Base-by-base conservation (phyloP, 2,888 invertebrate species). In the Linnaemya tessellans region DNA sequence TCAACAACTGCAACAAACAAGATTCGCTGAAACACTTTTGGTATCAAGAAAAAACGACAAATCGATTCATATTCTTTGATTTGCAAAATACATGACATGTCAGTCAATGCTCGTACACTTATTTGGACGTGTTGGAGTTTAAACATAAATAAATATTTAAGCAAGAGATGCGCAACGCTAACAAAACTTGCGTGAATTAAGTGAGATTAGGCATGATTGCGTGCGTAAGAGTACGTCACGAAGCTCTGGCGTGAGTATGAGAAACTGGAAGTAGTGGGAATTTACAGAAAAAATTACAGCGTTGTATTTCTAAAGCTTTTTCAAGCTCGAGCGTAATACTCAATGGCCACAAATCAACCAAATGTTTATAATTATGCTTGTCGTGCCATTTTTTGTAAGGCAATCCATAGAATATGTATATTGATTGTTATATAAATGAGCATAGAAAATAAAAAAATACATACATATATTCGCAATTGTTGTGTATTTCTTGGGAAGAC, bases 71-170 rank as follows among this genome's bases (percentile, higher is more conserved):
- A n/a, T 58, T 35, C 30, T 30, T 56, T 49, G n/a, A 58, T 58
- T 38, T 38, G 60, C 22, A 58, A 30, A 70, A 68, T 41, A 18
- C 13, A 58, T 80, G 46, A 38, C 65, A 60, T 67, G 73, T 60
- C 58, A 67, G 60, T 51, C 46, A 51, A 54, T n/a, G 5, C 30
- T 30, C 30, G 30, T 30, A 43, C 51, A 35, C 51, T 41, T 20
- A 30, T 10, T 30, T 30, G 38, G 25, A 74, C 38, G 62, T 64
- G 60, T 38, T 38, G 25, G 15, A 49, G 49, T 38, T n/a, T 18
- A 62, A 43, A 18, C 25, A 20, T 41, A 41, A 56, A 38, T 54
- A 56, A 43, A 56, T n/a, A 49, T 64, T 62, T 64, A 81, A 75
- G 46, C 22, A 25, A 25, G 56, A 15, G 15, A 56, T 25, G 56